Percentiles rank a stretch among this genome's conserved stretches.
Conservation (phyloP, 2,888 invertebrate species). For the Adineta ricciae region DNA sequence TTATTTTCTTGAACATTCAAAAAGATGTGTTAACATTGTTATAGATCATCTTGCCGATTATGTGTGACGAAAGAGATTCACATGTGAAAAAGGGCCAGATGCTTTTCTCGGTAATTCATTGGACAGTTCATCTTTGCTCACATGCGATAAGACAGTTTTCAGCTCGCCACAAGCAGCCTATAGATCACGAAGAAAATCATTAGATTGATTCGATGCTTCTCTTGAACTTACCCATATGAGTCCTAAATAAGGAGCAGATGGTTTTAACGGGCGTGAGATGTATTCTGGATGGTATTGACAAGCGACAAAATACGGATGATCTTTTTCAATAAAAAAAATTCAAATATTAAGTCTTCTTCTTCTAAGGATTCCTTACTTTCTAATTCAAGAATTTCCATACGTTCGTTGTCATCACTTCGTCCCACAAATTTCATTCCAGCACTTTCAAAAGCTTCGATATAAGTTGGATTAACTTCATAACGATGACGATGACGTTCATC, state of each 20-base stretch:
- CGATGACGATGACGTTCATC: constrained; percentile 92
- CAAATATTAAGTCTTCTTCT: too few relatives aligned
- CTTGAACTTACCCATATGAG: constrained; percentile 61
- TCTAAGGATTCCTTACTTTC: too few relatives aligned
- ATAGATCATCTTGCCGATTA: background rate
- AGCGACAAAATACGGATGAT: constrained; percentile 82
- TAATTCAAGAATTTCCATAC: constrained; percentile 91
- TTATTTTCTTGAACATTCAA: background rate
- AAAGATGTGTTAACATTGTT: background rate
- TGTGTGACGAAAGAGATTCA: background rate
- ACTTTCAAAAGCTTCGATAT: constrained; percentile 64
- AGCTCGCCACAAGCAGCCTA: constrained; percentile 11
- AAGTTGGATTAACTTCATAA: constrained; percentile 80
- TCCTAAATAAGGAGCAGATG: constrained; percentile 89
- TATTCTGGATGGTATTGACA: constrained; percentile 98
- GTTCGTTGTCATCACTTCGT: constrained; percentile 63
- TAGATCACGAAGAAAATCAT: background rate
- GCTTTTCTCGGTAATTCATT: background rate
- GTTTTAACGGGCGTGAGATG: constrained; percentile 63
- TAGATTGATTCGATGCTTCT: background rate
- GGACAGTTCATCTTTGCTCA: background rate
- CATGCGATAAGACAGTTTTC: background rate
- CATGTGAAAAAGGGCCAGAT: background rate
- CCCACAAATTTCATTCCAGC: constrained; percentile 76
- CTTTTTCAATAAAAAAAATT: too few relatives aligned